These are phyloP conservation scores for Stenoptilia bipunctidactyla DNA, from an alignment of 2,888 invertebrate genomes.

Conservation along the genomic window DNA sequence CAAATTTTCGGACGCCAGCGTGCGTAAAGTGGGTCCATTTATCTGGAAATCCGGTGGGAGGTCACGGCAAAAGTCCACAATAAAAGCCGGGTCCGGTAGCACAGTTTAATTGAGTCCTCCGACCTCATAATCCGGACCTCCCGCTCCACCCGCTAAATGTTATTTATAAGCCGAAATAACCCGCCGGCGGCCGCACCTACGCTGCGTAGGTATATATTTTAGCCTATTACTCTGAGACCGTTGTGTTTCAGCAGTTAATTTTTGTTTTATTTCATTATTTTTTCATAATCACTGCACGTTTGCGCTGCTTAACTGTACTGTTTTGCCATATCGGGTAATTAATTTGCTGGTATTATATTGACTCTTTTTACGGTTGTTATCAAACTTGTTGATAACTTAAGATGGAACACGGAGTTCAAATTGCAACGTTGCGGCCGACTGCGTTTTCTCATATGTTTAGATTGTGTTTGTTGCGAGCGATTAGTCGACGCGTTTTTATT, in stretches of 20 bases:
- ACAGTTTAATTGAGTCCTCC: constrained; percentile 68
- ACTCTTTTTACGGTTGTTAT: constrained; percentile 58
- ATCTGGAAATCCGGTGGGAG: constrained; percentile 60
- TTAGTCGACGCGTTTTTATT: constrained; percentile 41
- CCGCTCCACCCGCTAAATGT: constrained; percentile 59
- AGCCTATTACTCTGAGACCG: constrained; percentile 36
- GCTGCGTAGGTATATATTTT: constrained; percentile 39
- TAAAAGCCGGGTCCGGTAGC: constrained; percentile 63
- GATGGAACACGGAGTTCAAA: constrained; percentile 59
- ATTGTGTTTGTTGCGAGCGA: constrained; percentile 44
- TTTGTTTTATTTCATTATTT: constrained; percentile 26
- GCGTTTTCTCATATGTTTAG: constrained; percentile 43
- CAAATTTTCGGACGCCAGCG: constrained; percentile 11
- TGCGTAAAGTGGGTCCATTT: constrained; percentile 50
- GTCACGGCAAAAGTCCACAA: constrained; percentile 63
- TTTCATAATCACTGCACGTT: background rate
- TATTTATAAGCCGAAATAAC: constrained; percentile 58
- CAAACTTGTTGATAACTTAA: constrained; percentile 66
- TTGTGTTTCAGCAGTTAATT: constrained; percentile 31
- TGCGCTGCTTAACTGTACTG: background rate
- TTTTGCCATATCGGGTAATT: constrained; percentile 32
- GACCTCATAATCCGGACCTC: constrained; percentile 63
- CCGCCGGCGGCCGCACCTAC: constrained; percentile 9
- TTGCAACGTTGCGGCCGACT: constrained; percentile 55
- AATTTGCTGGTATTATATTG: constrained; percentile 59